phyloP scores from a whole-genome alignment of 2,113 vertebrate genomes.

The Crotalus helleri region DNA sequence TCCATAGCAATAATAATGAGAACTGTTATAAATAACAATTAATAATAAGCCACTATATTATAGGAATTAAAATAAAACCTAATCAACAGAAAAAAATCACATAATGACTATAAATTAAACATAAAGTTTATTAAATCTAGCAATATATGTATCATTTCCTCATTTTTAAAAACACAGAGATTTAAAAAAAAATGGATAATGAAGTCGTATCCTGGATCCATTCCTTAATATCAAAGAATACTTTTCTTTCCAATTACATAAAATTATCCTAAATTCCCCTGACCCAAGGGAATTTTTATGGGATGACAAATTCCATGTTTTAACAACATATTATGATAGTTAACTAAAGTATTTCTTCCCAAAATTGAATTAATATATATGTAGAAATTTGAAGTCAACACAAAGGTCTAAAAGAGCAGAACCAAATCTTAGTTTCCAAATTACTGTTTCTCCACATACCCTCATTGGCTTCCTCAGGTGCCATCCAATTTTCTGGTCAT shows the following conservation, averaged over 20 bases:
- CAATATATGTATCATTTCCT: background rate
- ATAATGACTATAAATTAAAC: background rate
- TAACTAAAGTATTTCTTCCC: background rate
- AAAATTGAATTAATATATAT: background rate
- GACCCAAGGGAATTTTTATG: background rate
- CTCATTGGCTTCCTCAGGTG: background rate
- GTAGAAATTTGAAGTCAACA: background rate
- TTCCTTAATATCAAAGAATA: background rate
- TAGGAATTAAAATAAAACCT: no score
- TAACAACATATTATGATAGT: background rate
- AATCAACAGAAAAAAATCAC: no score
- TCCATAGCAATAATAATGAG: no score
- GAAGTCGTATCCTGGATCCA: background rate
- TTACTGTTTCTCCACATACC: background rate
- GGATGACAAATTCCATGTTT: background rate
- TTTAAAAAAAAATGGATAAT: background rate
- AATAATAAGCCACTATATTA: no score
- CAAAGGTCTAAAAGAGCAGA: background rate
- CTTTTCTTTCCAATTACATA: background rate
- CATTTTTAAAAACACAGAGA: background rate
- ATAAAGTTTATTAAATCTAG: background rate
- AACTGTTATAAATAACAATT: no score
- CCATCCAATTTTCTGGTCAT: background rate
- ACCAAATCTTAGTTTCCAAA: background rate
- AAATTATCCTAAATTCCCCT: background rate